Evolutionary conservation across 2,888 invertebrate genomes (phyloP).

Genomic region (Phyllotreta cruciferae): DNA sequence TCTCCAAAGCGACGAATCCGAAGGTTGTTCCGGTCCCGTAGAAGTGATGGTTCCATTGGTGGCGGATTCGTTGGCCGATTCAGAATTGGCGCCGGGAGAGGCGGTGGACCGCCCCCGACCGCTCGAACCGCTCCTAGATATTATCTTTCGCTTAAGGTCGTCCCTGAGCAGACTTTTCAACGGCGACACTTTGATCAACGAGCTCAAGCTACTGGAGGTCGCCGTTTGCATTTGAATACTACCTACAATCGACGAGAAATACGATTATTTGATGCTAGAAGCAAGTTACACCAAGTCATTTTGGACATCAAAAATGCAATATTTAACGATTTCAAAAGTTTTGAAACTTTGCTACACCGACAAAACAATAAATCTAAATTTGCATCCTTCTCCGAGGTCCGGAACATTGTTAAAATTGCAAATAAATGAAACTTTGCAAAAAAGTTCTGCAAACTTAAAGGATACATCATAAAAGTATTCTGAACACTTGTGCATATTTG

Average conservation of each 20-base stretch:
- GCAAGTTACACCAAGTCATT: too few species aligned
- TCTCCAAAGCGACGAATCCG: conserved; percentile 59
- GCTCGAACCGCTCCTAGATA: conserved; percentile 67
- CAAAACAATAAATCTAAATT: too few species aligned
- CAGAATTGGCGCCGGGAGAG: conserved; percentile 59
- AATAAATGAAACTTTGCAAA: too few species aligned
- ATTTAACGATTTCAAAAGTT: too few species aligned
- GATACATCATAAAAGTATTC: too few species aligned
- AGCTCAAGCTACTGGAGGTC: conserved; percentile 70
- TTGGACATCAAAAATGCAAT: too few species aligned
- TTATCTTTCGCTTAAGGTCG: conserved; percentile 82
- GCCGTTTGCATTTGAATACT: conserved; percentile 61
- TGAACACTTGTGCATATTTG: too few species aligned
- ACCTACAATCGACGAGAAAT: conserved; percentile 13
- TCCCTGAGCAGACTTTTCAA: conserved; percentile 84
- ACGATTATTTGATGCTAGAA: not conserved
- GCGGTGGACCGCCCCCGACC: conserved; percentile 59
- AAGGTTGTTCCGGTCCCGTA: conserved; percentile 68
- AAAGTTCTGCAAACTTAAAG: too few species aligned
- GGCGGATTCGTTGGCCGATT: conserved; percentile 55
- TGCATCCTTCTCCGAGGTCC: too few species aligned
- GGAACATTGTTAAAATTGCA: too few species aligned
- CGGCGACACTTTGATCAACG: conserved; percentile 83
- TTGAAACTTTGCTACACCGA: too few species aligned
- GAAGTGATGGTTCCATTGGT: conserved; percentile 70